Base-by-base conservation (phyloP, 2,888 invertebrate species). In the Mimumesa dahlbomi region DNA sequence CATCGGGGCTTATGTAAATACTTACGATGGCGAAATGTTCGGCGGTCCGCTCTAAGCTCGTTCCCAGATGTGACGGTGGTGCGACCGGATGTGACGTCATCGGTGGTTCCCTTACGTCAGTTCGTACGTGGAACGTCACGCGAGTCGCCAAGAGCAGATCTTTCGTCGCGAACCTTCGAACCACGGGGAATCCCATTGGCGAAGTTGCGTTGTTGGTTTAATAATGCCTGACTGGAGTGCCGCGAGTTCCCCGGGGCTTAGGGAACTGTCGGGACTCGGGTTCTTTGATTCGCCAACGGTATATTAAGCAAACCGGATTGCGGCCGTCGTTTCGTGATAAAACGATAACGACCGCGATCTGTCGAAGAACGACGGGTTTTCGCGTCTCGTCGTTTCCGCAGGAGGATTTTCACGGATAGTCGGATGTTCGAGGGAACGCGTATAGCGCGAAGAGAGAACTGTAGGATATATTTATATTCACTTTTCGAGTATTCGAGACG, bases 31-130 rank as follows among this genome's bases (percentile, higher is more conserved):
- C 14, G n/a, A 43, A 50, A 45, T 56, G 45, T 52, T 66, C 40
- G 46, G 40, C n/a, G 31, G 42, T 40, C 62, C 59, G 16, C 14
- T n/a, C 21, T 54, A 34, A 42, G 52, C 36, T 21, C 18, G 45
- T 46, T 19, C 14, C 50, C 21, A 5, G 50, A 79, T 76, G 77
- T 72, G 77, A 81, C 77, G 73, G 75, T 69, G 82, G 65, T n/a
- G n/a, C n/a, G 82, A 79, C 82, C 82, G 82, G 84, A 84, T 82
- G 82, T 82, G 84, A 86, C 83, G 80, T 84, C 84, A 84, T 82
- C 83, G 75, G 77, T 61, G n/a, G n/a, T 49, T 46, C 25, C 16
- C 71, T 63, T 65, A 21, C n/a, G 56, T 38, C 54, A 5, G 29
- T 50, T 56, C 38, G 46, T 42, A 46, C 31, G 43, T 25, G 57